Evolutionary conservation across 2,113 vertebrate genomes (phyloP).

Genomic region (Epinephelus lanceolatus): DNA sequence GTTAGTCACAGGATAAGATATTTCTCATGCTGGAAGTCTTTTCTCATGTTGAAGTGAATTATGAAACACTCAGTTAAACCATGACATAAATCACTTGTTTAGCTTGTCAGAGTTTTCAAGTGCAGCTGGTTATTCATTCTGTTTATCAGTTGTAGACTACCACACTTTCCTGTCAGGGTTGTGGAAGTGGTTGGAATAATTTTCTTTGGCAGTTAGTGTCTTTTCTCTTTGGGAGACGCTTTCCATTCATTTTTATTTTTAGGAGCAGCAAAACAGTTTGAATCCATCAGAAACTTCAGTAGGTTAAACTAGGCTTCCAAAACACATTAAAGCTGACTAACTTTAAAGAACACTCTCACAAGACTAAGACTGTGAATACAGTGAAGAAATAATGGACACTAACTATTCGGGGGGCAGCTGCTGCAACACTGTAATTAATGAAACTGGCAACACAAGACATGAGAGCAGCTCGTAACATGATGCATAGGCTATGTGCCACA

Average conservation of each 20-base stretch:
- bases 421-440: no score
- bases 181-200: not conserved
- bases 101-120: not conserved
- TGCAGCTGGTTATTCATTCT: conserved; percentile 1
- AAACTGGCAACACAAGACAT: no score
- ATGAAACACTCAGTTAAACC: not conserved
- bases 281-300: not conserved
- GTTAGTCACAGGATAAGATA: not conserved
- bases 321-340: not conserved
- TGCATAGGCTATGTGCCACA: no score
- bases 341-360: no score
- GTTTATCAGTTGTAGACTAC: not conserved
- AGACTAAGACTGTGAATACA: no score
- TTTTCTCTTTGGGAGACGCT: not conserved
- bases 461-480: no score
- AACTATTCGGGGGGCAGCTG: no score
- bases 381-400: no score
- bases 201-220: not conserved
- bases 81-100: not conserved
- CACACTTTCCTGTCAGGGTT: not conserved
- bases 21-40: not conserved
- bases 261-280: not conserved
- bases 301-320: not conserved
- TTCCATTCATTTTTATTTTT: not conserved
- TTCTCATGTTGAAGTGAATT: not conserved